phyloP scores from a whole-genome alignment of 2,113 vertebrate genomes.

The Sander lucioperca region DNA sequence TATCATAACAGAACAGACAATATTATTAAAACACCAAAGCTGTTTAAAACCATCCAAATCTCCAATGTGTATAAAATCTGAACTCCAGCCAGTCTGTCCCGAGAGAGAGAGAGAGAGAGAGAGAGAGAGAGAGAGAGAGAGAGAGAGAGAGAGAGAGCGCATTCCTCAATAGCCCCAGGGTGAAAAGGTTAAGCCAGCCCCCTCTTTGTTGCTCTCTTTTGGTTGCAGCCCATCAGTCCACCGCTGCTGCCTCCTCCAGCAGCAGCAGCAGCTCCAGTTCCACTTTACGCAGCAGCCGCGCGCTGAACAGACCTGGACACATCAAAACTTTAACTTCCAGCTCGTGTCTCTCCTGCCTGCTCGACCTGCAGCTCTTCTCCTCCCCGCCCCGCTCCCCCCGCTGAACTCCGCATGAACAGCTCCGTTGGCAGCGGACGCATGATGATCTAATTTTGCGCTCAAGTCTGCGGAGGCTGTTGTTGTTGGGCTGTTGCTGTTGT shows the following conservation, averaged over 20 bases:
- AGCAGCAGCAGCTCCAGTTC: slow-evolving; percentile 23
- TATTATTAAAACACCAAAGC: too few relatives aligned
- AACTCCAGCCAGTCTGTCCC: too few relatives aligned
- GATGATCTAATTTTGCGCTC: slow-evolving; percentile 50
- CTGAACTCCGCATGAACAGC: slow-evolving; percentile 8
- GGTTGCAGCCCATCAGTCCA: slow-evolving; percentile 37
- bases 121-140: slow-evolving; percentile 15
- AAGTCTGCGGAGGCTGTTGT: slow-evolving; percentile 29
- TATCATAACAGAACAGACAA: too few relatives aligned
- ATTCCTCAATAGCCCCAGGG: slow-evolving; percentile 70
- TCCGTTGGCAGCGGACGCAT: slow-evolving; percentile 44
- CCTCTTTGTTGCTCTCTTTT: slow-evolving; percentile 37
- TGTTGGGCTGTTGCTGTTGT: slow-evolving; percentile 8
- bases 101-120: background rate
- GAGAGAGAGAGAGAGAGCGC: slow-evolving; percentile 29
- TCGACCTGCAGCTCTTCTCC: background rate
- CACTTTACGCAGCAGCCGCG: slow-evolving; percentile 27
- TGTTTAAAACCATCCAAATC: too few relatives aligned
- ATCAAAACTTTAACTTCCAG: slow-evolving; percentile 31
- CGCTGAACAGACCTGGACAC: slow-evolving; percentile 50
- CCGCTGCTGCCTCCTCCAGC: slow-evolving; percentile 26
- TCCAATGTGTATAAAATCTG: too few relatives aligned
- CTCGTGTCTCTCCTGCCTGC: background rate
- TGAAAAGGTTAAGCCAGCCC: slow-evolving; percentile 76
- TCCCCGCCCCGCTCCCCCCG: background rate